Base-by-base conservation (phyloP, 2,797 vertebrate genomes). In the Urophycis tenuis region DNA sequence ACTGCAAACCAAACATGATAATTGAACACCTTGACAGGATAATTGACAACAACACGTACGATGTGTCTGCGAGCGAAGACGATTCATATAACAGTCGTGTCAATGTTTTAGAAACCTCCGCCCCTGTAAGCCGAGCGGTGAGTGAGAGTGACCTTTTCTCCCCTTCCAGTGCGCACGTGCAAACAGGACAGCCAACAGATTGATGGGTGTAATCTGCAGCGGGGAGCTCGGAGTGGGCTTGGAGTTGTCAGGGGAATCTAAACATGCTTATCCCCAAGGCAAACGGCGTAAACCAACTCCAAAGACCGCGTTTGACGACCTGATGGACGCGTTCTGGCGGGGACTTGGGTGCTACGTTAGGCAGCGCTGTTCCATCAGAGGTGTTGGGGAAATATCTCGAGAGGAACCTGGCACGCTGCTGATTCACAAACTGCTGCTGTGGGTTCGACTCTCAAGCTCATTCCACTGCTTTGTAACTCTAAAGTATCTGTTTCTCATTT, bases 241-340 rank as follows among this genome's bases (percentile, higher is more conserved):
- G 81, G 83, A 83, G 81, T 85, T 83, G 82, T 83, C 64, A 72
- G 75, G 79, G 71, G 73, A 75, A 86, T 78, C 82, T 85, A 83
- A 85, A 86, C 78, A 80, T 74, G 41, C 84, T 87, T 84, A 88
- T 88, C 83, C 80, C 74, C 82, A 87, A 88, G 81, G 85, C 81
- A 87, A 87, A 88, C 70, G 70, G 80, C 85, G 84, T 75, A 79
- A 74, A 33, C 80, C 70, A 39, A 60, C 72, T 78, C 41, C 80
- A 70, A 74, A 29, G 60, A 64, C 60, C 25, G 29, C 12, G 12
- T 29, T 29, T 64, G 60, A 64, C 60, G 10, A 25, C 60, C n/a
- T 64, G 60, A 29, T 12, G 60, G 53, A 29, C 29, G 60, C 60
- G 22, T 25, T n/a, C n/a, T 29, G 22, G 60, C n/a, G 60, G 60